A percentile compares a stretch with the other conserved stretches of the same genome.
These are phyloP conservation scores for Talpa occidentalis DNA, from an alignment of 2,113 vertebrate species.

Conservation along the genomic window DNA sequence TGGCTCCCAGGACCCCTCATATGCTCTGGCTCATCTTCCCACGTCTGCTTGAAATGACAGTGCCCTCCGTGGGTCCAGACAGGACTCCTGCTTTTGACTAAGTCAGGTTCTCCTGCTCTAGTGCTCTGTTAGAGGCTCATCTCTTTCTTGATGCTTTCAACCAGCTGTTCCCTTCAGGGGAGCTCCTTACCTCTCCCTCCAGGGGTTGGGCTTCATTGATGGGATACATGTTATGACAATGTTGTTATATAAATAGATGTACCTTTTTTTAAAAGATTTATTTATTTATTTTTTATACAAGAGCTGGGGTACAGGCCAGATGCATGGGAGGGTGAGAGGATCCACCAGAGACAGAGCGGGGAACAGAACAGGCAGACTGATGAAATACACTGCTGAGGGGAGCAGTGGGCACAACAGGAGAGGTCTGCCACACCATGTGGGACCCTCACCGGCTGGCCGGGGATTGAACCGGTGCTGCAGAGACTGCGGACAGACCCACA, in stretches of 20 bases:
- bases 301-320: too few relatives aligned
- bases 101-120: background rate
- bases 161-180: background rate
- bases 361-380: too few relatives aligned
- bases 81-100: background rate
- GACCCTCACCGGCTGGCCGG: too few relatives aligned
- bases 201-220: background rate
- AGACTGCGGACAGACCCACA: too few relatives aligned
- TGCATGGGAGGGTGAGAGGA: too few relatives aligned
- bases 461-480: too few relatives aligned
- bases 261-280: too few relatives aligned
- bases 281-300: too few relatives aligned
- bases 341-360: too few relatives aligned
- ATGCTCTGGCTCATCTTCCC: background rate
- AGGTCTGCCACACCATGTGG: too few relatives aligned
- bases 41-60: background rate
- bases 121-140: background rate
- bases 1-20: background rate
- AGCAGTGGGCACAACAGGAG: too few relatives aligned
- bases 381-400: too few relatives aligned
- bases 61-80: background rate
- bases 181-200: background rate
- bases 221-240: background rate
- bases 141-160: background rate
- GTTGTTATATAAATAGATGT: background rate